Percentiles rank a stretch among this genome's conserved stretches.
Evolutionary conservation across 2,113 vertebrate genomes (phyloP).

Genomic region (Suncus etruscus): DNA sequence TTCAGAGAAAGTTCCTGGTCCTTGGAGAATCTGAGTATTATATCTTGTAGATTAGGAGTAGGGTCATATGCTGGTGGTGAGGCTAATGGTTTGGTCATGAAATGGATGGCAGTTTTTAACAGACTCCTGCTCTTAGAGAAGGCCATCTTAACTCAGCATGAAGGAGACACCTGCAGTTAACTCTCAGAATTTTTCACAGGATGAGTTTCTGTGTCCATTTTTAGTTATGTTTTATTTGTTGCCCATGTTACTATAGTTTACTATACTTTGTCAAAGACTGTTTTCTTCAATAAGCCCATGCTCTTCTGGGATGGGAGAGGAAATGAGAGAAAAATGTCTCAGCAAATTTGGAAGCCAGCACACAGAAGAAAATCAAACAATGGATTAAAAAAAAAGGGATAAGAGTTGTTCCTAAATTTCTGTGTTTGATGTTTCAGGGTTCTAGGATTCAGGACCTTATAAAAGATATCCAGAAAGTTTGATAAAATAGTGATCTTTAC

Average conservation of each 20-base stretch:
- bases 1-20: background rate
- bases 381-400: background rate
- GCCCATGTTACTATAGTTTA: background rate
- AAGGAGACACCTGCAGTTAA: slow-evolving; percentile 70
- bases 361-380: background rate
- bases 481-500: background rate
- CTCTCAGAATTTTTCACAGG: slow-evolving; percentile 32
- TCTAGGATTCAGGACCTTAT: background rate
- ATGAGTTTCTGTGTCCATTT: slow-evolving; percentile 32
- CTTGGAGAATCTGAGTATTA: background rate
- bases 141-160: slow-evolving; percentile 9
- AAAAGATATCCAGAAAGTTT: background rate
- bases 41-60: background rate
- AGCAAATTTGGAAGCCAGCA: background rate
- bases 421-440: background rate
- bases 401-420: background rate
- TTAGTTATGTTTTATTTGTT: background rate
- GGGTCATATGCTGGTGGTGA: background rate
- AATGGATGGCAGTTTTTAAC: background rate
- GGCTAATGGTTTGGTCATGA: too few species aligned
- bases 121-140: slow-evolving; percentile 33
- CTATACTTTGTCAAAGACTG: background rate
- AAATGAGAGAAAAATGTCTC: background rate
- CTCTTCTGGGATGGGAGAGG: background rate
- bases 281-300: background rate